Evolutionary conservation across 2,113 vertebrate genomes (phyloP), one percentile per base, ranked within the genome.

Genomic region (Bujurquina vittata): DNA sequence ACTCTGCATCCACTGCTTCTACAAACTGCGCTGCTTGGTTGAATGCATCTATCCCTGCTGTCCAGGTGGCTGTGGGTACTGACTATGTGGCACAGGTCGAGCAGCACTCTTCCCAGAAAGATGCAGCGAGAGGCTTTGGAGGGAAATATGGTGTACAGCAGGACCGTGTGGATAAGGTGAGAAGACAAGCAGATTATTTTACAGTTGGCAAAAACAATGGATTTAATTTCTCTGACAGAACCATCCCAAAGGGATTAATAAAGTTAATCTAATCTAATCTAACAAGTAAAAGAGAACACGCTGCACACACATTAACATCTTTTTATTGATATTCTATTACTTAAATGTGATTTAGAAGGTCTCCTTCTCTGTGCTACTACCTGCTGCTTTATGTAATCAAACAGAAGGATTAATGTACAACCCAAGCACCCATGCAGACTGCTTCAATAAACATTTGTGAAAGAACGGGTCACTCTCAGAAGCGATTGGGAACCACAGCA

Each of bases 101-200:
- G 56, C 96, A 97, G 76, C 98, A 99, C 91, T 97, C 98, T 0
- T 99, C 98, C 0, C 98, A 99, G 94, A 99, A 95, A 0, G 98
- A 99, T 18, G 97, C 96, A 1, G 95, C 97, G 0, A 94, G 90
- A 81, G 98, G 98, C 4, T 99, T 99, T 33, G 98, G 98, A 0
- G 98, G 98, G 2, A 99, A 97, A 89, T 99, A 93, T 0, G 98
- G 98, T 7, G 95, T 99, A 10, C 96, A 99, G 92, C 96, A 93
- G 91, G 98, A 99, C 81, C 95, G 97, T 1, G 92, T 96, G 0
- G 98, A 99, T 91, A 97, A 97, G 96, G 98, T 99, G 61, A 83
- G 95, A 43, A 46, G 17, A 74, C 26, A 67, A 56, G 55, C 5
- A 40, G 20, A 37, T 17, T 57, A 4, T 20, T 35, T 43, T 14